phyloP scores from a whole-genome alignment of 1,140 invertebrate species.

The Nymphalis io region DNA sequence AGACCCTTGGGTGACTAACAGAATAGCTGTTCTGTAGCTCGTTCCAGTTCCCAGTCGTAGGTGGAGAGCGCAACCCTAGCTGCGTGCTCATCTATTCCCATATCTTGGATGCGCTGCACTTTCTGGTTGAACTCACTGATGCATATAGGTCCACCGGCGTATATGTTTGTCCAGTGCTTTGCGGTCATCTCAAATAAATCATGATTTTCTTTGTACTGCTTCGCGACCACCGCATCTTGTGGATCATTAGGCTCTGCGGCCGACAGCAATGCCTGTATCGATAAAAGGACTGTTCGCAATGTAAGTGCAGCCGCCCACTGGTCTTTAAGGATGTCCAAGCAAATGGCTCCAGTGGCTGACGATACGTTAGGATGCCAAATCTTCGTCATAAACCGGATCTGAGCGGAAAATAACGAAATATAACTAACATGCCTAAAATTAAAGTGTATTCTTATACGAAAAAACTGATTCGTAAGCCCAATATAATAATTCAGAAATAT shows the following conservation, averaged over 20 bases:
- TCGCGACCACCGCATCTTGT: constrained; percentile 64
- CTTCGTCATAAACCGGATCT: constrained; percentile 96
- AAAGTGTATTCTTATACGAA: too few relatives aligned
- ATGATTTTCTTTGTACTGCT: constrained; percentile 53
- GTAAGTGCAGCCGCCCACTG: constrained; percentile 99
- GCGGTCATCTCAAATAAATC: constrained; percentile 56
- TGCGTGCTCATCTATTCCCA: constrained; percentile 93
- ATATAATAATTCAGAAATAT: too few relatives aligned
- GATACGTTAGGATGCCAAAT: constrained; percentile 99
- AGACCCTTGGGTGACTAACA: constrained; percentile 83
- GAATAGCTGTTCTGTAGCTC: constrained; percentile 93
- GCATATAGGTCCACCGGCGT: constrained; percentile 90
- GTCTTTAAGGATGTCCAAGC: constrained; percentile 99
- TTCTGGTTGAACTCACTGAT: constrained; percentile 89
- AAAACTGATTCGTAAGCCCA: too few relatives aligned
- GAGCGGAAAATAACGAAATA: constrained; percentile 38
- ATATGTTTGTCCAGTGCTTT: constrained; percentile 92
- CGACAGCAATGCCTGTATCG: constrained; percentile 58
- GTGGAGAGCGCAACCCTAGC: constrained; percentile 92
- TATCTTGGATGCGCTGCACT: constrained; percentile 90
- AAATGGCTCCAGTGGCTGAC: constrained; percentile 99
- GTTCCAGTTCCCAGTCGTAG: constrained; percentile 94
- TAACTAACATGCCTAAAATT: too few relatives aligned
- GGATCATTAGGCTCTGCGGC: constrained; percentile 60
- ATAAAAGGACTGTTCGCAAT: constrained; percentile 90